Evolutionary conservation across 2,797 vertebrate genomes (phyloP), one percentile per base, ranked within the genome.

Genomic region (Coracias cyanogaster): DNA sequence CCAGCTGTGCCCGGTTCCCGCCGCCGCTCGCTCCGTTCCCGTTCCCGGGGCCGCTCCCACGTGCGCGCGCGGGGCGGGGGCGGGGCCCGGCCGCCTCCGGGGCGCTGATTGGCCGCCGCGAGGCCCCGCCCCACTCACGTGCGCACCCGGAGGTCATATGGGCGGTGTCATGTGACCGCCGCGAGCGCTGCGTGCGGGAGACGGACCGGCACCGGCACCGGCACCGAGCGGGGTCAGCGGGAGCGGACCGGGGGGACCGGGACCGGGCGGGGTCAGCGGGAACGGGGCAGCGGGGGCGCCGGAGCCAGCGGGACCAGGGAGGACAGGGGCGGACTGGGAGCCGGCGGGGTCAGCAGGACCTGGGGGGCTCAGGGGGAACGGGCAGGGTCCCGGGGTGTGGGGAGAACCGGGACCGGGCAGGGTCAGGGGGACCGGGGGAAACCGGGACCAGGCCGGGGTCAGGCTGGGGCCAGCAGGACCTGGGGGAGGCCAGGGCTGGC

Each of bases 91-190:
- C 19, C 16, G 26, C 3, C n/a, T n/a, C 41, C 19, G 4, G n/a
- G 25, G 24, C 21, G 11, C 51, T 33, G 82, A 86, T 92, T 92
- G 90, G 89, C 0, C 17, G 2, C 6, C 3, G 15, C 0, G 1
- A 3, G 35, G n/a, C n/a, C 46, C 41, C 82, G 67, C 82, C 90
- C 62, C 7, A 1, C 9, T 70, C 78, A 90, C 93, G 93, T 94
- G 86, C 15, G 16, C 18, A 3, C 7, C 10, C n/a, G 41, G 28
- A 13, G 77, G 90, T 94, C 93, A 94, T 94, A 94, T 94, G 89
- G 93, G 77, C 35, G 24, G 66, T 54, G 77, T 94, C 93, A 94
- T 86, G 93, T 89, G 93, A 45, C 66, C 21, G 54, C 15, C n/a
- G 55, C 29, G 49, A 86, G 76, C n/a, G n/a, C n/a, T n/a, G n/a